Evolutionary conservation across 1,140 invertebrate genomes (phyloP).

Genomic region (Acyrthosiphon pisum): DNA sequence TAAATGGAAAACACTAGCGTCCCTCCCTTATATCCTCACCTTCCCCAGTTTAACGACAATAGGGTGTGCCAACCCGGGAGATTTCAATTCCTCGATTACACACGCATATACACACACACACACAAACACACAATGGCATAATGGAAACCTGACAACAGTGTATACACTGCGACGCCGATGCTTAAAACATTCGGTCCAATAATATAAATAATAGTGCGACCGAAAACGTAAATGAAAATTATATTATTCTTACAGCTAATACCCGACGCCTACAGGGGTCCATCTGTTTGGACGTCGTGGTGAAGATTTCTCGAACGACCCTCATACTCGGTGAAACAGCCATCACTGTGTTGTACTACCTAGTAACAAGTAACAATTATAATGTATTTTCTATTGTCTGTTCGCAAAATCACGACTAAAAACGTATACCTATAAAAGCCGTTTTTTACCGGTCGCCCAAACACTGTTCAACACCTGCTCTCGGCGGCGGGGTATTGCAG

Average conservation of each 20-base stretch:
- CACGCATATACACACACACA: neutral
- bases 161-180: neutral
- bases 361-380: neutral
- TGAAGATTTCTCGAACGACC: neutral
- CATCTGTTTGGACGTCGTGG: neutral
- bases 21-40: neutral
- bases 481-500: too few relatives aligned
- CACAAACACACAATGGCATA: neutral
- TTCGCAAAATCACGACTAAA: neutral
- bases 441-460: slow-evolving; percentile 29
- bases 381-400: neutral
- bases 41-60: slow-evolving; percentile 33
- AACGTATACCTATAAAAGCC: slow-evolving; percentile 17
- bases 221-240: neutral
- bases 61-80: slow-evolving; percentile 42
- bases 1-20: slow-evolving; percentile 23
- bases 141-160: slow-evolving; percentile 41
- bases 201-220: neutral
- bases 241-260: neutral
- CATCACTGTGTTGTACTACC: neutral
- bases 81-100: slow-evolving; percentile 41
- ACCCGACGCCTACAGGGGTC: neutral
- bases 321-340: neutral
- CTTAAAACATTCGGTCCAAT: neutral
- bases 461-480: neutral